Evolutionary conservation across 2,113 vertebrate species (phyloP), one percentile per base, ranked within the genome.

Genomic region (Pseudopipra pipra): DNA sequence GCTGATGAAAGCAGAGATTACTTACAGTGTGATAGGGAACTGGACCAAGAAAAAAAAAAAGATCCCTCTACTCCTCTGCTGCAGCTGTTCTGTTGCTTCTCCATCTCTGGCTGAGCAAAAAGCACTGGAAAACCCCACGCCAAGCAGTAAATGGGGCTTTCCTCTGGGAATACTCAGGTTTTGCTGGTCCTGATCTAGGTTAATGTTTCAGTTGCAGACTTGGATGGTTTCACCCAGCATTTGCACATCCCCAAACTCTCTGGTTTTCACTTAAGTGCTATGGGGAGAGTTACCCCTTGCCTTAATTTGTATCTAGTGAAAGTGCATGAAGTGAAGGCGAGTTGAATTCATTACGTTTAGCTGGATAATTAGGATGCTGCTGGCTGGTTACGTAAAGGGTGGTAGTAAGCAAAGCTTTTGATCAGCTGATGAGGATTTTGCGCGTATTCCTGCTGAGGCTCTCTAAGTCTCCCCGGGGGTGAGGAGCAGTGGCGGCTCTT

Each of bases 81-180:
- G 95, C 96, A 96, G 95, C 90, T 93, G 95, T 97, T 97, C 87
- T 86, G 70, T 78, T 84, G 65, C 86, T 80, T 91, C 66, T 93
- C 61, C 89, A 95, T 93, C 89, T 80, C 90, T 82, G 90, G 21
- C 79, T 79, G 77, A 62, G 76, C 15, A 58, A 65, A 85, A 82
- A 68, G 39, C 35, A 4, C 28, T 73, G 76, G 51, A 82, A 91
- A 94, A 56, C 81, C 72, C 55, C 73, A 63, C 49, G 56, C 43
- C 4, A 14, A 46, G 79, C 66, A 81, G 37, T 80, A 84, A 88
- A 73, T 35, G 47, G 61, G 73, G 31, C 41, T 95, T 89, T 75
- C n/a, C 61, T 65, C 35, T 17, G 59, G 20, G 27, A 79, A 5
- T 14, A 21, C 19, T 55, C 25, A 4, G 5, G 7, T 77, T 77